A percentile compares a stretch with the other conserved stretches of the same genome.
phyloP scores from a whole-genome alignment of 2,888 invertebrate species.

The Apantesis nais region DNA sequence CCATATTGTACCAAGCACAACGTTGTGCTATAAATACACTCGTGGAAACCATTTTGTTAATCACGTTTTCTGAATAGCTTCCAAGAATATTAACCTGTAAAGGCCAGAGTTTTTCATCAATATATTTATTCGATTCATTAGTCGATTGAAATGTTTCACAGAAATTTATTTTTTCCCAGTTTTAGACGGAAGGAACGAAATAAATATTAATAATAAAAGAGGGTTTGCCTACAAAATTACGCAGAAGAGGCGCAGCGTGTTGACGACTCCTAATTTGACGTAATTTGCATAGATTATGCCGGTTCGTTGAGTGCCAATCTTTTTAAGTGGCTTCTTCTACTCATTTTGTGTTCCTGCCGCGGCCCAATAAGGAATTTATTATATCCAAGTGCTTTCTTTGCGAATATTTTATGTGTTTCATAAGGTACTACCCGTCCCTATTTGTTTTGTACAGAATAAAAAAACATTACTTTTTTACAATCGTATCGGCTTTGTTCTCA shows the following conservation, averaged over 20 bases:
- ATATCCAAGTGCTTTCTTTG: slow-evolving; percentile 68
- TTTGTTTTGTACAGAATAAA: slow-evolving; percentile 45
- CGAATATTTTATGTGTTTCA: slow-evolving; percentile 62
- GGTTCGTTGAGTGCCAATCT: slow-evolving; percentile 85
- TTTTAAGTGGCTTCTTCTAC: slow-evolving; percentile 84
- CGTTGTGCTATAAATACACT: not conserved
- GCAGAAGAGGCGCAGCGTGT: slow-evolving; percentile 75
- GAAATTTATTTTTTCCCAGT: slow-evolving; percentile 72
- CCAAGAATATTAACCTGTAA: slow-evolving; percentile 7
- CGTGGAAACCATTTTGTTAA: not conserved
- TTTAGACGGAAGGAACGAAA: slow-evolving; percentile 75
- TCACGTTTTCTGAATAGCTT: not conserved
- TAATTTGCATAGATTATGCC: slow-evolving; percentile 86
- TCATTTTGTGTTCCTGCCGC: slow-evolving; percentile 79
- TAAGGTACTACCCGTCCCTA: slow-evolving; percentile 52
- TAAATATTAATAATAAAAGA: slow-evolving; percentile 85
- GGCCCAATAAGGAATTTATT: slow-evolving; percentile 78
- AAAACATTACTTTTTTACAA: slow-evolving; percentile 29
- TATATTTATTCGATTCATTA: slow-evolving; percentile 78
- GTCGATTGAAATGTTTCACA: slow-evolving; percentile 66
- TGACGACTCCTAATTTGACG: slow-evolving; percentile 85
- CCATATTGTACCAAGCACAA: not conserved
- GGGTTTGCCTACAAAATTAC: slow-evolving; percentile 83
- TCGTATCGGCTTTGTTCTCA: slow-evolving; percentile 11
- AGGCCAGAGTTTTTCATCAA: slow-evolving; percentile 28